A percentile compares a stretch with the other conserved stretches of the same genome.
These are phyloP conservation scores for Lasioglossum leucozonium DNA, from an alignment of 2,888 invertebrate genomes.

Conservation along the genomic window DNA sequence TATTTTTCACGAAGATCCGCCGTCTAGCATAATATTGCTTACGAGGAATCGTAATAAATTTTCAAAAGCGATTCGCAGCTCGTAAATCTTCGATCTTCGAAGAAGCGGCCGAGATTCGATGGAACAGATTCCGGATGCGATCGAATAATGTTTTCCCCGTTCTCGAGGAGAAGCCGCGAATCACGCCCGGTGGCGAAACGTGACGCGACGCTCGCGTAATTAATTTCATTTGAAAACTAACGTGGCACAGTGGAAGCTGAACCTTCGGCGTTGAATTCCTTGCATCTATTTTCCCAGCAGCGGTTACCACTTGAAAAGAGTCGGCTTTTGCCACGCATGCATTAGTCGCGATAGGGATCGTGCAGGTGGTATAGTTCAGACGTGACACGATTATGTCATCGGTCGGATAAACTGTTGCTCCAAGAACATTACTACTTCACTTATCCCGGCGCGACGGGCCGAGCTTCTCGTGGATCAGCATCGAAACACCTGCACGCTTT, in stretches of 20 bases:
- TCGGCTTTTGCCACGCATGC: conserved; percentile 71
- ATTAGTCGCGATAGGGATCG: conserved; percentile 67
- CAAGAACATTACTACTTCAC: conserved; percentile 60
- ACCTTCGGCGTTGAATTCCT: conserved; percentile 51
- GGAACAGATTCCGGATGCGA: neutral
- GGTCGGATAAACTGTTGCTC: conserved; percentile 68
- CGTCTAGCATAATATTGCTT: neutral
- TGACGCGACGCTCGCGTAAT: conserved; percentile 9
- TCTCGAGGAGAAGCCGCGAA: neutral
- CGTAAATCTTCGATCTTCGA: neutral
- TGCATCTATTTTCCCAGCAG: conserved; percentile 54
- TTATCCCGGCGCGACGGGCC: conserved; percentile 40
- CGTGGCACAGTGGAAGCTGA: conserved; percentile 21
- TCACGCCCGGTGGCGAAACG: neutral
- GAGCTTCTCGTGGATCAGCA: conserved; percentile 72
- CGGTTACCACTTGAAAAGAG: conserved; percentile 65
- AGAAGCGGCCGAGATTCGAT: neutral
- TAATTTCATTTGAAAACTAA: conserved; percentile 22
- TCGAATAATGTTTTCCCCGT: neutral
- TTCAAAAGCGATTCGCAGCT: neutral
- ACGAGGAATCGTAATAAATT: neutral
- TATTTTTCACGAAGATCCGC: neutral
- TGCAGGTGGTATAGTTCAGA: conserved; percentile 74
- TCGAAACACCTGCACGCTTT: conserved; percentile 73
- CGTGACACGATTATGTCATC: conserved; percentile 75